Base-by-base conservation (phyloP, 2,113 vertebrate species). In the Trochalopteron elliotii region DNA sequence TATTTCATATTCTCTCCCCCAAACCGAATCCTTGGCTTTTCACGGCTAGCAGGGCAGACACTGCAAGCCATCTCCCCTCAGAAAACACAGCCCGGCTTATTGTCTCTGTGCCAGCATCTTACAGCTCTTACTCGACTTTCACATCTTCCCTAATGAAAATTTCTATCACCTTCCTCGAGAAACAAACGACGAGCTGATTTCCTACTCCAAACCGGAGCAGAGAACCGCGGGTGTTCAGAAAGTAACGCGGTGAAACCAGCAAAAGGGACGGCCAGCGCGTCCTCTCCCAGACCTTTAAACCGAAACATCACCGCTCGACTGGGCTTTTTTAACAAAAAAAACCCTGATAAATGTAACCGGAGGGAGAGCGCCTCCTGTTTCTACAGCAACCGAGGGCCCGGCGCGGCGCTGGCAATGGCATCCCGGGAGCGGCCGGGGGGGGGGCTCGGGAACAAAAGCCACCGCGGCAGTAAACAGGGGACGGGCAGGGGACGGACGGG, bases 311-410 rank as follows among this genome's bases (percentile, higher is more conserved):
- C 39, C 87, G 33, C 40, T 20, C 0, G 17, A 9, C 87, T 12
- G n/a, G 47, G 21, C 7, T 42, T 39, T 80, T 50, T 37, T 11
- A 45, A 24, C 28, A 4, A 49, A 55, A 44, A 33, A 79, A 61
- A 16, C 6, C 6, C 37, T 0, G 35, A 30, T 6, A 5, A 40
- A 57, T 0, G 67, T 2, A 56, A 22, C 24, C 24, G 45, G 24
- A 35, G 65, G 64, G 22, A 42, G 50, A 60, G 45, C 15, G 64
- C 80, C 83, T 71, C 61, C 59, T 1, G 93, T 94, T 93, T 89
- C 93, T 82, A 92, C 75, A 53, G 89, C 95, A 93, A 92, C 94
- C 56, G 74, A 15, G 81, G 49, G 39, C 61, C 67, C 37, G 11
- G 63, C 35, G 72, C 44, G 42, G 80, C 39, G 61, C 67, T 2